Percentiles rank a stretch among this genome's conserved stretches.
Conservation (phyloP, 2,888 invertebrate genomes). For the Drosophila neotestacea region DNA sequence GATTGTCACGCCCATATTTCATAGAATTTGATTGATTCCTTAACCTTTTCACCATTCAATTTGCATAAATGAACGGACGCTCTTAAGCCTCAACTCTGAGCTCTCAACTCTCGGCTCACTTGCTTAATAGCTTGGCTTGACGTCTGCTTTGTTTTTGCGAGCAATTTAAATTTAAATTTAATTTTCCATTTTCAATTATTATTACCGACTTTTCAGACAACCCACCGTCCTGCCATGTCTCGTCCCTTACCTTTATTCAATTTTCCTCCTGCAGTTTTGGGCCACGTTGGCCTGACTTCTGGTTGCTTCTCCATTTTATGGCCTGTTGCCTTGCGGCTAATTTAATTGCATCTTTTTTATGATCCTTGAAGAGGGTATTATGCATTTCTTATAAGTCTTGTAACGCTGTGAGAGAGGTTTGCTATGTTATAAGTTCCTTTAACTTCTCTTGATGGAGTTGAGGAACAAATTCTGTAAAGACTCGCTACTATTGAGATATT, state of each 20-base stretch:
- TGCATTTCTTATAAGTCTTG: neutral
- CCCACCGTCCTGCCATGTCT: neutral
- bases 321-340: slow-evolving; percentile 69
- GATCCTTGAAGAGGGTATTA: neutral
- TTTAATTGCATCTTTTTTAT: slow-evolving; percentile 68
- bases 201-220: slow-evolving; percentile 48
- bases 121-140: slow-evolving; percentile 30
- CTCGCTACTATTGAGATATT: no score
- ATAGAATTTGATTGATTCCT: slow-evolving; percentile 73
- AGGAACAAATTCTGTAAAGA: no score
- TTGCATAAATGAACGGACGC: slow-evolving; percentile 66
- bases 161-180: slow-evolving; percentile 65
- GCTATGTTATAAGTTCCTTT: no score
- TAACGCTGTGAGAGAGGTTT: no score
- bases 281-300: slow-evolving; percentile 5
- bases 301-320: slow-evolving; percentile 33
- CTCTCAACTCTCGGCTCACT: neutral
- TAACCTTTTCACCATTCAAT: slow-evolving; percentile 61
- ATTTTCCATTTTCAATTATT: slow-evolving; percentile 74
- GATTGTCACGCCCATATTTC: slow-evolving; percentile 52
- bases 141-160: slow-evolving; percentile 36
- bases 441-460: no score
- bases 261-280: slow-evolving; percentile 60
- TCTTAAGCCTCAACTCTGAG: slow-evolving; percentile 5
- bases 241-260: slow-evolving; percentile 50